Evolutionary conservation across 30 jellyfish, hydroid and myxozoan genomes (phyloP), one percentile per base, ranked within the genome.

Genomic region (Aurelia aurita complex sp. Pacific): DNA sequence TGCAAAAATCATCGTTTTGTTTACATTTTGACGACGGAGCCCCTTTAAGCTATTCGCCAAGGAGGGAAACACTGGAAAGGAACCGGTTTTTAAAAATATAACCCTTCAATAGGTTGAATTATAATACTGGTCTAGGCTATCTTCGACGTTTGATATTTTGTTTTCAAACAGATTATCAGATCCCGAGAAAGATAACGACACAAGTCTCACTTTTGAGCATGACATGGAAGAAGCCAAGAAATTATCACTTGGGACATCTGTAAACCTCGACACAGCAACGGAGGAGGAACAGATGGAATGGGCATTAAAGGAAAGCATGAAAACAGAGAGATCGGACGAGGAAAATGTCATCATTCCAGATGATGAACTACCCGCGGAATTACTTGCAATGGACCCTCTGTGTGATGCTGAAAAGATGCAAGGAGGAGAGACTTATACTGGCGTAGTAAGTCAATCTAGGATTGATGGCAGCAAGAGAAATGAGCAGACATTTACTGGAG

Each of bases 271-370:
- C 50, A 13, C 82, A 2, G 85, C 78, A 57, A 84, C 93, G 19
- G 93, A 84, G 40, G 93, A 84, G 43, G 88, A 84, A 66, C 93
- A 84, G 51, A 12, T 84, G 35, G 93, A 84, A 65, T 84, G 83
- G 93, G 93, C 93, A 8, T 32, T 84, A 13, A 55, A 40, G 16
- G 93, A 84, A 54, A 84, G 93, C 78, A 66, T 84, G 69, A 84
- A 64, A 61, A 50, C 87, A 29, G 74, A 55, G 3, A 59, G 33
- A 33, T 55, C 65, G 3, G 15, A 6, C 17, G 69, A 10, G 36
- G 69, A 53, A 1, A 17, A 12, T 3, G 57, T 3, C 14, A 8
- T 11, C 29, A 14, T 33, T 19, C 33, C 23, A 32, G 55, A n/a
- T 14, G 57, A 63, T 15, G 14, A 50, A 51, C 60, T 73, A 54